phyloP scores from a whole-genome alignment of 2,113 vertebrate genomes.

The Pteruthius melanotis region DNA sequence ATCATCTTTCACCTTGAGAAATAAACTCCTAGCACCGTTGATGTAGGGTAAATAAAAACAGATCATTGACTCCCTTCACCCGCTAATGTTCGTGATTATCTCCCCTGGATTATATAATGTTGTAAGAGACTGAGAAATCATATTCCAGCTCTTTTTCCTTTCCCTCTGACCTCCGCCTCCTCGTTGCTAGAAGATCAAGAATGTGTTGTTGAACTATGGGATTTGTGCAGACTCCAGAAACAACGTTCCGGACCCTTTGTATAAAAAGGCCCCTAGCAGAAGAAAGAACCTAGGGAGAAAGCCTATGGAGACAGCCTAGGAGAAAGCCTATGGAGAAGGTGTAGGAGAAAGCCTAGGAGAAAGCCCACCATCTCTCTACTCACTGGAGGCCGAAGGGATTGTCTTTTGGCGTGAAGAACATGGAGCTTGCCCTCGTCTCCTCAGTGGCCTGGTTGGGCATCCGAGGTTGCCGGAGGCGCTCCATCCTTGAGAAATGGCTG shows the following conservation, averaged over 20 bases:
- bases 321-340: background rate
- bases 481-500: slow-evolving; percentile 54
- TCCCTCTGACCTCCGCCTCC: background rate
- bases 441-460: slow-evolving; percentile 53
- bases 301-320: background rate
- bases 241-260: rapidly evolving
- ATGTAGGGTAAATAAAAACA: background rate
- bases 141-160: background rate
- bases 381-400: slow-evolving; percentile 77
- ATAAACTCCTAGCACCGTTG: background rate
- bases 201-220: background rate
- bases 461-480: slow-evolving; percentile 63
- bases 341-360: background rate
- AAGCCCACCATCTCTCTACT: slow-evolving; percentile 61
- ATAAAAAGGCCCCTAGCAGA: background rate
- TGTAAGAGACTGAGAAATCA: background rate
- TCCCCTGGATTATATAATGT: background rate
- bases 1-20: background rate
- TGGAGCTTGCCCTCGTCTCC: slow-evolving; percentile 66
- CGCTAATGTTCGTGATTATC: background rate
- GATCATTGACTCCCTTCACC: background rate
- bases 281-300: background rate
- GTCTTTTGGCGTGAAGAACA: slow-evolving; percentile 90
- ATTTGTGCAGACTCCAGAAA: background rate
- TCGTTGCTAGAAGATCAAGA: background rate